Evolutionary conservation across 2,888 invertebrate species (phyloP), one percentile per base, ranked within the genome.

Genomic region (Eugnorisma glareosa): DNA sequence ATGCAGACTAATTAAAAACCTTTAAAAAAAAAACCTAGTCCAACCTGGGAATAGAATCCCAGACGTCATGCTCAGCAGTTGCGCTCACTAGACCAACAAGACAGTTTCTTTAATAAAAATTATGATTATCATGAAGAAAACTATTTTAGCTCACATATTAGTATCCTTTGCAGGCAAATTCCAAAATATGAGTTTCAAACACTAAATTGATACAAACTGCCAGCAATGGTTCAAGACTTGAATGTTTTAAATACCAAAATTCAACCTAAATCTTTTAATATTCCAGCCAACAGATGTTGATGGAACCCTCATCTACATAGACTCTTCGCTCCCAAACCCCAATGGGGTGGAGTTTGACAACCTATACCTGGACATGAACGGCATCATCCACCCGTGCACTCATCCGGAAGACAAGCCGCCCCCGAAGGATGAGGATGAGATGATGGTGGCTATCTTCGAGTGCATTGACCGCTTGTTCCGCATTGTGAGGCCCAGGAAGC

Each of bases 381-480:
- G 99, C 0, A 99, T 99, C 87, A 99, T 99, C 90, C 99, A 99
- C 97, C 99, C 99, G 0, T 99, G 99, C 93, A 99, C 99, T 15
- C 99, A 99, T 97, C 99, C 99, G 0, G 99, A 99, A 94, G 99
- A 99, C 94, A 99, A 98, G 81, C 99, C 99, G 4, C 98, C 99
- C 0, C 99, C 99, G 0, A 99, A 98, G 95, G 98, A 99, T 96
- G 99, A 99, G 94, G 99, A 99, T 92, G 99, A 99, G 97, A 99
- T 99, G 99, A 99, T 99, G 99, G 97, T 99, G 68, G 99, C 99
- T 67, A 99, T 99, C 92, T 99, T 99, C 94, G 99, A 99, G 91
- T 99, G 99, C 94, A 99, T 99, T 85, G 99, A 99, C 95, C 97
- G 99, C 79, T 97, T 99, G 80, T 99, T 99, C 95, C 97, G 98